Base-by-base conservation (phyloP, 2,113 vertebrate genomes). In the Pycnonotus jocosus region DNA sequence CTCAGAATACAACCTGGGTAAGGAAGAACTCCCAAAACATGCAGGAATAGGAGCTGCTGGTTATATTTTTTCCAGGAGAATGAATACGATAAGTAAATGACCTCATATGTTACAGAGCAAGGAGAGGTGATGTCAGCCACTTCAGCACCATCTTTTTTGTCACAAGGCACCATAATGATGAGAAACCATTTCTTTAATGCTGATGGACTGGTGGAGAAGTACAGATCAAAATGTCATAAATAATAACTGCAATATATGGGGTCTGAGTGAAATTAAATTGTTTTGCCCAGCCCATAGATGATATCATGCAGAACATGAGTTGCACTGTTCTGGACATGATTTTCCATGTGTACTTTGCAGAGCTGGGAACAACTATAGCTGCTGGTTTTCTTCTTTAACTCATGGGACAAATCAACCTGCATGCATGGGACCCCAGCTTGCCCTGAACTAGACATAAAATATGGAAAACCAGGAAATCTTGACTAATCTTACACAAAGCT, bases 121-220 rank as follows among this genome's bases (percentile, higher is more conserved):
- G 44, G 24, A 92, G 81, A 94, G 73, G 81, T 71, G 61, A 90
- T 96, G 44, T 60, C 80, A 80, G 51, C 92, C 90, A 73, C 77
- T 80, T 62, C 57, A 74, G 57, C 40, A 45, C 20, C 64, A 72
- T 73, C 74, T 61, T 72, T 92, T 92, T 92, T 96, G 93, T 96
- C 96, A 82, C 3, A 30, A 70, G 50, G 61, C 87, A 87, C 69
- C 30, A 45, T 95, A 97, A 96, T 81, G 79, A 96, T 93, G 88
- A 96, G 81, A 98, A 97, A 96, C 51, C 45, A 90, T 96, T 97
- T 95, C 80, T 96, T 96, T 97, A 96, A 97, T 97, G 96, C 91
- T 93, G 92, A 95, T 91, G 92, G 88, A 97, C 96, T 15, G 23
- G 30, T 81, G 74, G 81, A 87, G 85, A 97, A 92, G 57, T 69